Conservation (phyloP, 2,797 vertebrate species). For the Rhinatrema bivittatum region DNA sequence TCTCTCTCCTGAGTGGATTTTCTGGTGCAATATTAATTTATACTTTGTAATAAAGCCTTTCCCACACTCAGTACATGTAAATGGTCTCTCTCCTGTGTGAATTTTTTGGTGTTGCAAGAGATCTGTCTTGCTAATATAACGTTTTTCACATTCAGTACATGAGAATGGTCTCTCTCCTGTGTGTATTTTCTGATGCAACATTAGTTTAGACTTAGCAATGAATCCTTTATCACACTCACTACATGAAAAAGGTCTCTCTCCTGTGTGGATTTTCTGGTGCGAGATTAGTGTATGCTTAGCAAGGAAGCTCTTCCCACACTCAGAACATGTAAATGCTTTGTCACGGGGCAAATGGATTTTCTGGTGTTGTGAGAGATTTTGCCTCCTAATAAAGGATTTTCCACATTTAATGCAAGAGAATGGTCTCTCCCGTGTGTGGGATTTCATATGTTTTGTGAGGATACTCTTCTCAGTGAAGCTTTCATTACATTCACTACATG, state of each 20-base stretch:
- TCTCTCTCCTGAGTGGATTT: constrained; percentile 42
- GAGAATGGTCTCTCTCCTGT: constrained; percentile 40
- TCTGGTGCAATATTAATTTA: constrained; percentile 41
- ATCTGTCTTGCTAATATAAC: too few relatives aligned
- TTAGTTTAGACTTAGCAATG: constrained; percentile 40
- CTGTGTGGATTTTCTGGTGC: not conserved
- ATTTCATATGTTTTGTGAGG: too few relatives aligned
- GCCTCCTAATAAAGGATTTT: too few relatives aligned
- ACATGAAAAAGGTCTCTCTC: constrained; percentile 24
- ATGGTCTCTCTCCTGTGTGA: constrained; percentile 42
- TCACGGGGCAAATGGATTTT: too few relatives aligned
- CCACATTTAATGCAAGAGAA: too few relatives aligned
- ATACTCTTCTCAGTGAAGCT: too few relatives aligned
- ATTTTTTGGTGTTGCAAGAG: too few relatives aligned
- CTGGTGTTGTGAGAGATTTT: too few relatives aligned
- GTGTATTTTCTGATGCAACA: constrained; percentile 44
- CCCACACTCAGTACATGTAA: constrained; percentile 37
- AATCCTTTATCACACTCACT: constrained; percentile 41
- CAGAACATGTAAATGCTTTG: too few relatives aligned
- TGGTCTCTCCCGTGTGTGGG: constrained; percentile 30
- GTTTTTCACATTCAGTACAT: constrained; percentile 43
- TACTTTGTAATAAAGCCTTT: constrained; percentile 45
- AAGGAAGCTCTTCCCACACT: too few relatives aligned
- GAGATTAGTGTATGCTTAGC: too few relatives aligned
- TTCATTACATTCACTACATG: too few relatives aligned